Conservation (phyloP, 2,113 vertebrate species). For the Pygoscelis adeliae region DNA sequence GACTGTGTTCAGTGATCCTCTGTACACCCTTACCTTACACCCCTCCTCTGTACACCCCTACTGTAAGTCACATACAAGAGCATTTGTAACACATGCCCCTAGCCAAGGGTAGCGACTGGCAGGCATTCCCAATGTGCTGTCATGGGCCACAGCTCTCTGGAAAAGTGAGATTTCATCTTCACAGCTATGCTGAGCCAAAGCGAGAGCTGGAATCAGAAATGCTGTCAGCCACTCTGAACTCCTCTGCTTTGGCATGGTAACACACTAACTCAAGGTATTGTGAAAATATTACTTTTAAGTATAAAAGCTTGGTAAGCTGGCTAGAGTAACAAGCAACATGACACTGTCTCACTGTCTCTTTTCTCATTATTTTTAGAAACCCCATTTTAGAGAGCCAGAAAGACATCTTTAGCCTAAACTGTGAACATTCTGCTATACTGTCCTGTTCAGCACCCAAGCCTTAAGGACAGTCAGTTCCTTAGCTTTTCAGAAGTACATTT, state of each 20-base stretch:
- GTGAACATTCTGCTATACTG: neutral
- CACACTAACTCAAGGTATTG: neutral
- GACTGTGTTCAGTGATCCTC: neutral
- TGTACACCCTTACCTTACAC: rapidly evolving
- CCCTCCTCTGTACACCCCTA: neutral
- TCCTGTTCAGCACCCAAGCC: neutral
- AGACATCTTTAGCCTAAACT: neutral
- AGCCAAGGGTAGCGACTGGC: neutral
- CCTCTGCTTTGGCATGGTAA: neutral
- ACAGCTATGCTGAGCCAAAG: neutral
- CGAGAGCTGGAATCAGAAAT: neutral
- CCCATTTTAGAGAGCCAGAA: neutral
- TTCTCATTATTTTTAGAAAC: neutral
- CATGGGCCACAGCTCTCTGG: neutral
- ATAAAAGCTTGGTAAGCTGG: neutral
- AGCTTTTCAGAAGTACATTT: neutral
- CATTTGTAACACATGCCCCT: neutral
- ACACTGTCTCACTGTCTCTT: neutral
- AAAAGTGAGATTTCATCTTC: constrained; percentile 27
- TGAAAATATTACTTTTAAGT: constrained; percentile 39
- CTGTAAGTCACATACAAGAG: neutral
- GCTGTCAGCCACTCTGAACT: neutral
- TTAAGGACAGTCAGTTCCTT: neutral
- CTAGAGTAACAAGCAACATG: neutral
- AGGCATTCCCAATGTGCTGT: neutral